Base-by-base conservation (phyloP, 2,113 vertebrate genomes). In the Oncorhynchus keta region DNA sequence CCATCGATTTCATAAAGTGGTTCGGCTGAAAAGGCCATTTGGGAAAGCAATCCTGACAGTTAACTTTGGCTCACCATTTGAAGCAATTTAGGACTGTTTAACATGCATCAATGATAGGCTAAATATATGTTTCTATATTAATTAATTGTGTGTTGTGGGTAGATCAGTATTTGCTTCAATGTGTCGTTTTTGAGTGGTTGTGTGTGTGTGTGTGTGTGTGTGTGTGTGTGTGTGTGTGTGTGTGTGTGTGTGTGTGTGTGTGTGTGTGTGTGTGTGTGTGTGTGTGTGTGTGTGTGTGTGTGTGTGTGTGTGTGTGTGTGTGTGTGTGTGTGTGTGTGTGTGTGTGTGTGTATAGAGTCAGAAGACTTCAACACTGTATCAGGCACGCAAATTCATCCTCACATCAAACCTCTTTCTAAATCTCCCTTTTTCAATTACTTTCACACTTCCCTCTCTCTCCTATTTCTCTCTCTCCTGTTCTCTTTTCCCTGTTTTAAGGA, bases 1-100 rank as follows among this genome's bases (percentile, higher is more conserved):
- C 79, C 87, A 90, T 90, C 71, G 84, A 90, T 89, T 89, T 77
- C 77, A 88, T 89, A 83, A 91, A 91, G 86, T 87, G 84, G 79
- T 83, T 86, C 77, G 80, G 83, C 87, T 83, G 79, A 88, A 89
- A 85, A 88, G 76, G 82, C 87, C 77, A 88, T 91, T 88, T 89
- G 70, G 86, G 74, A 88, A 90, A 90, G 75, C 8, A 73, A 90
- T 86, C 65, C 79, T 84, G 89, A 90, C 86, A 86, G 83, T 86
- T 88, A 87, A 90, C 83, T 89, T 91, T 91, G 86, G 77, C 85
- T 85, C 83, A 90, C 86, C 82, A 83, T 89, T 89, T 78, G 16
- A 79, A 76, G 77, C 79, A 85, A 85, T 88, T 88, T 88, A 87
- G 81, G 72, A 35, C 84, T 79, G 55, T 83, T 88, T 81, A 87